Conservation (phyloP, 2,113 vertebrate genomes). For the Hypocryptadius cinnamomeus region DNA sequence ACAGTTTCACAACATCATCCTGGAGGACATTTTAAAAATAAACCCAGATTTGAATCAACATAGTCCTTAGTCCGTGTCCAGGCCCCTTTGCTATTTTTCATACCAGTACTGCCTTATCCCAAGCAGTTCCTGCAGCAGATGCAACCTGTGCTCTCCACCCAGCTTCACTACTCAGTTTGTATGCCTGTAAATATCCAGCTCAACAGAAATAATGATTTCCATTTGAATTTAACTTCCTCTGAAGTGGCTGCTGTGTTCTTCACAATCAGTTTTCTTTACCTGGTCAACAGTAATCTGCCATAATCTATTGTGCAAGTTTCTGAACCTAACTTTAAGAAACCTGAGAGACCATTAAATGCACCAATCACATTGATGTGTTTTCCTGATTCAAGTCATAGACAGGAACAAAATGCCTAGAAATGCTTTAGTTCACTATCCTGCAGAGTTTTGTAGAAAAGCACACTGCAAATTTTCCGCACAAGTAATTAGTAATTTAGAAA, state of each 20-base stretch:
- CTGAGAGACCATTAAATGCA: background rate
- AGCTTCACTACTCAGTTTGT: background rate
- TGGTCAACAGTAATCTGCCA: background rate
- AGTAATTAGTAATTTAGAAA: background rate
- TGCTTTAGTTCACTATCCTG: background rate
- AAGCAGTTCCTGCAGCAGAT: background rate
- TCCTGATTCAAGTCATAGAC: background rate
- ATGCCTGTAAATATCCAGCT: background rate
- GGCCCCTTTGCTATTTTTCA: background rate
- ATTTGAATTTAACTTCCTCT: background rate
- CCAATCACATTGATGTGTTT: rapidly evolving
- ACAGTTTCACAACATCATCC: background rate
- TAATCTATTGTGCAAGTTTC: background rate
- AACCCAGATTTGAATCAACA: background rate
- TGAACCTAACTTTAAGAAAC: background rate
- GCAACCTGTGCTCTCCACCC: background rate
- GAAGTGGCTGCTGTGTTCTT: background rate
- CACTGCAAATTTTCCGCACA: rapidly evolving
- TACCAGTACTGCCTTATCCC: background rate
- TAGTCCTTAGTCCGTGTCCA: background rate
- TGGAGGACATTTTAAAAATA: background rate
- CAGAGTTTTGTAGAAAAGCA: background rate
- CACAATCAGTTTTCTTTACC: background rate
- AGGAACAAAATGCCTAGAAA: background rate
- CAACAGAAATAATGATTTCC: background rate